Base-by-base conservation (phyloP, 2,888 invertebrate species). In the Cheilosia soror region DNA sequence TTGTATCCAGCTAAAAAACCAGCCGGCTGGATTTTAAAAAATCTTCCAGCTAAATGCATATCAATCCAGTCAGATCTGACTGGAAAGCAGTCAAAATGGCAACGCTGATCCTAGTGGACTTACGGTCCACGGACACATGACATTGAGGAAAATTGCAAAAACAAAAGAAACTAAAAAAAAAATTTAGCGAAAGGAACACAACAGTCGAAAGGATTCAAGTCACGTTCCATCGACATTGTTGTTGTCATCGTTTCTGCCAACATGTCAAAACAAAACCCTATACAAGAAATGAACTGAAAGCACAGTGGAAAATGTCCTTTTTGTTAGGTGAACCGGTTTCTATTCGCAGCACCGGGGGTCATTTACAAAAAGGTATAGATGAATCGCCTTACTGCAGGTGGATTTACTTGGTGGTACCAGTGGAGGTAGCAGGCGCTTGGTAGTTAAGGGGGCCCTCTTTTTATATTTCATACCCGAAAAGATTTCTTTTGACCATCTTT, bases 141-240 rank as follows among this genome's bases (percentile, higher is more conserved):
- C 78, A 58, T 72, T 51, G 57, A 66, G 71, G 15, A 31, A 79
- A 49, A 51, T 72, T 51, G 7, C 40, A 72, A 40, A 57, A 31
- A 37, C 29, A 13, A 31, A 15, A n/a, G 11, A 47, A 20, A 37
- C 42, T 9, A 68, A n/a, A 76, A 68, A n/a, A 76, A 27, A 7
- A 20, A 55, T 27, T 37, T 37, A 27, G 51, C 9, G 60, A 63
- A 76, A 40, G 6, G 31, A 11, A 44, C 2, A 57, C 33, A 63
- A 65, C 47, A 42, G 27, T 9, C 27, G 5, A 51, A 44, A 44
- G 63, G 63, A 84, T 84, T 84, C 84, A 49, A 65, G 79, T 79
- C 84, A 84, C 84, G 84, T 79, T 69, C 53, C 40, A 60, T 79
- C 31, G 68, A 20, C 49, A 49, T 63, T 20, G 42, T 65, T 58